These are phyloP conservation scores for Actinia equina DNA, from an alignment of 64 coral and sea anemone species.

Conservation along the genomic window DNA sequence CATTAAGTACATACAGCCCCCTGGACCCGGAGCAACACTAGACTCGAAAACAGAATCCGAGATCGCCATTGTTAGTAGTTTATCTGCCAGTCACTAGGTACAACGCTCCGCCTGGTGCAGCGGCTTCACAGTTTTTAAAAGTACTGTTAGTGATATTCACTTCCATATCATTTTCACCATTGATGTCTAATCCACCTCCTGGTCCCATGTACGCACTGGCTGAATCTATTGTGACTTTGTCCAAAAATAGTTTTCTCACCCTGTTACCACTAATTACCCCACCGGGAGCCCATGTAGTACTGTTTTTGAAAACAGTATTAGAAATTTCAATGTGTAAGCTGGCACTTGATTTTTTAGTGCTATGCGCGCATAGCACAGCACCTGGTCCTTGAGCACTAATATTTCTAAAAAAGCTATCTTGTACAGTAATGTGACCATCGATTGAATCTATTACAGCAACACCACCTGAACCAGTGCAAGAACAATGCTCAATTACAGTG, in stretches of 20 bases:
- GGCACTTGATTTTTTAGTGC: background rate
- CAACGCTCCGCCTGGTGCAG: background rate
- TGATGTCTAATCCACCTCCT: background rate
- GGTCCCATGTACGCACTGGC: background rate
- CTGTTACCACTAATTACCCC: background rate
- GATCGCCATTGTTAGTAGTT: background rate
- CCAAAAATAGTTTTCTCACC: background rate
- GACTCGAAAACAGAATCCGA: constrained; percentile 20
- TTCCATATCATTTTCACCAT: background rate
- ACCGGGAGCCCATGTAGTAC: background rate
- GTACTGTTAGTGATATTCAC: background rate
- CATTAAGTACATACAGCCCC: background rate
- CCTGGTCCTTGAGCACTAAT: background rate
- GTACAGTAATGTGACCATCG: background rate
- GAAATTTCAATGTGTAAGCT: background rate
- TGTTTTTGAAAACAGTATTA: background rate
- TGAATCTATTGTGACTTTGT: background rate
- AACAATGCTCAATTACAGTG: background rate
- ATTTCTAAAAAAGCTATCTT: background rate
- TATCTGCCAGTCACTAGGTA: background rate
- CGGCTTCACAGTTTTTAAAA: background rate
- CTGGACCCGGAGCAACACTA: background rate
- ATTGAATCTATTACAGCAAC: background rate
- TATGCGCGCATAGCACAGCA: background rate
- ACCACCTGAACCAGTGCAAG: background rate